Evolutionary conservation across 2,797 vertebrate species (phyloP).

Genomic region (Platalea minor): DNA sequence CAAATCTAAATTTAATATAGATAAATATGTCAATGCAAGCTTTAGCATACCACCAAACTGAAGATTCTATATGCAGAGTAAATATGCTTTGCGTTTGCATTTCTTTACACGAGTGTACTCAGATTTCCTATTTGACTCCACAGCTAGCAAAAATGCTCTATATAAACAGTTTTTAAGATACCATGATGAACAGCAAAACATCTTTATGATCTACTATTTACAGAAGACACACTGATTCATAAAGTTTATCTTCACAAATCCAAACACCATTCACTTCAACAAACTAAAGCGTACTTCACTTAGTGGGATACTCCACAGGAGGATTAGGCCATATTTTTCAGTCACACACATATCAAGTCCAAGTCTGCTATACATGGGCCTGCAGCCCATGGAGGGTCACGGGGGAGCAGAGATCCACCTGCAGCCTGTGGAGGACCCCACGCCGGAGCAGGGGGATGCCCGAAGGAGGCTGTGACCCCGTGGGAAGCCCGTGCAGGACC

Average conservation of each 20-base stretch:
- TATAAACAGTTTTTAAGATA: not conserved
- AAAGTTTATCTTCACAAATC: not conserved
- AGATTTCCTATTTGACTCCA: not conserved
- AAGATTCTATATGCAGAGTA: not conserved
- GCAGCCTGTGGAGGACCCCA: fast-evolving
- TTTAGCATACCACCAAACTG: not conserved
- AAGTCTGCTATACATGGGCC: not conserved
- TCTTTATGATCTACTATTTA: not conserved
- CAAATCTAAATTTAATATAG: not conserved
- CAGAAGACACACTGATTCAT: not conserved
- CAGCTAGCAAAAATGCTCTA: not conserved
- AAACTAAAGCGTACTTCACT: not conserved
- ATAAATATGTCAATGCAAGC: not conserved
- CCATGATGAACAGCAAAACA: not conserved
- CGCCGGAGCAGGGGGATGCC: fast-evolving
- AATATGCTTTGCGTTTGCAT: not conserved
- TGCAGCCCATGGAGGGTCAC: not conserved
- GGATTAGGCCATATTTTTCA: not conserved
- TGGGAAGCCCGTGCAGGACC: fast-evolving
- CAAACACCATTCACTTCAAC: not conserved
- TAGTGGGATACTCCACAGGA: not conserved
- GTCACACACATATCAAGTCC: not conserved
- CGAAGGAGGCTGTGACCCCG: fast-evolving
- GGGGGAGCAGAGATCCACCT: not conserved
- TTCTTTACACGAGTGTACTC: not conserved